Conservation (phyloP, 2,113 vertebrate species). For the Dinomys branickii region DNA sequence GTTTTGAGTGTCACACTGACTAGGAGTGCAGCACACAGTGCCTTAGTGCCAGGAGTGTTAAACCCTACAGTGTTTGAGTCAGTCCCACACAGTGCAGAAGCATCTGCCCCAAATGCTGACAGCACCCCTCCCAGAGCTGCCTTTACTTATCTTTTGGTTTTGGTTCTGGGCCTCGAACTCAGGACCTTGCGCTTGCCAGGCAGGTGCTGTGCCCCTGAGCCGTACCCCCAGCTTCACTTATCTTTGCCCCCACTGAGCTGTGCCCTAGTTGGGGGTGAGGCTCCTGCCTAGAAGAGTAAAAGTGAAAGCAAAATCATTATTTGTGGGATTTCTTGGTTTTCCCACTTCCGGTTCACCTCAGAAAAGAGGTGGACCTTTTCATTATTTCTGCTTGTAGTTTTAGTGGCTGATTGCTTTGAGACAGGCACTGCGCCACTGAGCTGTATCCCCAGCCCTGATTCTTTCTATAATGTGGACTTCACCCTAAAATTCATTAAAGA, state of each 20-base stretch:
- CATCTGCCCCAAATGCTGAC: not conserved
- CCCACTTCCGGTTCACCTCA: not conserved
- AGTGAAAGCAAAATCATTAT: conserved; percentile 13
- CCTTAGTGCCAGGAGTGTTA: not conserved
- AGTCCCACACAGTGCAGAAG: not conserved
- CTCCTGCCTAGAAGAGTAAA: not conserved
- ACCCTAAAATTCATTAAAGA: not conserved
- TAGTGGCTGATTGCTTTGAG: not conserved
- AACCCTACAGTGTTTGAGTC: not conserved
- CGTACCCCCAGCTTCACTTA: no score
- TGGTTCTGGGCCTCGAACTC: no score
- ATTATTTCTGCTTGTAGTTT: not conserved
- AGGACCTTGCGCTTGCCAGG: no score
- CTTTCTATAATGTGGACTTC: not conserved
- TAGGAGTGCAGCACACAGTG: not conserved
- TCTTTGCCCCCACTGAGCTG: not conserved
- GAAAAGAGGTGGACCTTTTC: not conserved
- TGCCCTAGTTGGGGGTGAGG: not conserved
- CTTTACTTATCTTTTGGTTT: not conserved
- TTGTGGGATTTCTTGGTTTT: not conserved
- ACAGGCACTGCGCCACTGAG: no score
- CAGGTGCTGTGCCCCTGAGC: no score
- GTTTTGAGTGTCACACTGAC: not conserved
- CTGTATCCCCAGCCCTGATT: no score
- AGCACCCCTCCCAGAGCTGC: not conserved